These are phyloP conservation scores for Ceryle rudis DNA, from an alignment of 2,797 vertebrate species.

Conservation along the genomic window DNA sequence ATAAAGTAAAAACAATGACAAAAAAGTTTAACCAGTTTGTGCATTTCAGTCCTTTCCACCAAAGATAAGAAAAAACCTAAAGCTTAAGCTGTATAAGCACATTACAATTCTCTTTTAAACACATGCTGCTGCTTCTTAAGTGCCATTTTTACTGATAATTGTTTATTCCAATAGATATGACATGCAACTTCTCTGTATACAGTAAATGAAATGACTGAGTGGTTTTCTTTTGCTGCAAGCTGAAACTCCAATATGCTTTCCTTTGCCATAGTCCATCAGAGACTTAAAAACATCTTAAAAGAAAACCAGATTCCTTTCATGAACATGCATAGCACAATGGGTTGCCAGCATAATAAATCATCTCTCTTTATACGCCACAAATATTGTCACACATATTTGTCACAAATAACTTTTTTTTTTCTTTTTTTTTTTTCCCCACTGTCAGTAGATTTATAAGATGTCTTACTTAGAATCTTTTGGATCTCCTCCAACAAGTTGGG, in stretches of 20 bases:
- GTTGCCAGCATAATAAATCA: slow-evolving; percentile 4
- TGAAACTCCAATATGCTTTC: not conserved
- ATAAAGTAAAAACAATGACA: not conserved
- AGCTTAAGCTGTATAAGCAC: not conserved
- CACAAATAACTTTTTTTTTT: not conserved
- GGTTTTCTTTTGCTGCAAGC: not conserved
- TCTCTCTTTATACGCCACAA: not conserved
- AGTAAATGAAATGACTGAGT: not conserved
- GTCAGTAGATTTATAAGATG: not conserved
- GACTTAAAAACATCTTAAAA: not conserved
- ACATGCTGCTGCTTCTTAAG: not conserved
- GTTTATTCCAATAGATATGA: not conserved
- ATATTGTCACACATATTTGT: not conserved
- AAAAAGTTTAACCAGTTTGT: not conserved
- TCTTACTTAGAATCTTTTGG: slow-evolving; percentile 20
- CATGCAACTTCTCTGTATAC: not conserved
- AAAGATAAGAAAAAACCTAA: not conserved
- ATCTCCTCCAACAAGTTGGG: not conserved
- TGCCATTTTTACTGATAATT: not conserved
- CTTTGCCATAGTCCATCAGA: not conserved
- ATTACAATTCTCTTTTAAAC: not conserved
- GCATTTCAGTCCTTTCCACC: not conserved
- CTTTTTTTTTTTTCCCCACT: not conserved
- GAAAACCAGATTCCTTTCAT: not conserved
- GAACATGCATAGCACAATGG: not conserved